phyloP scores from a whole-genome alignment of 2,888 invertebrate species.

The Cryptocephalus primarius region DNA sequence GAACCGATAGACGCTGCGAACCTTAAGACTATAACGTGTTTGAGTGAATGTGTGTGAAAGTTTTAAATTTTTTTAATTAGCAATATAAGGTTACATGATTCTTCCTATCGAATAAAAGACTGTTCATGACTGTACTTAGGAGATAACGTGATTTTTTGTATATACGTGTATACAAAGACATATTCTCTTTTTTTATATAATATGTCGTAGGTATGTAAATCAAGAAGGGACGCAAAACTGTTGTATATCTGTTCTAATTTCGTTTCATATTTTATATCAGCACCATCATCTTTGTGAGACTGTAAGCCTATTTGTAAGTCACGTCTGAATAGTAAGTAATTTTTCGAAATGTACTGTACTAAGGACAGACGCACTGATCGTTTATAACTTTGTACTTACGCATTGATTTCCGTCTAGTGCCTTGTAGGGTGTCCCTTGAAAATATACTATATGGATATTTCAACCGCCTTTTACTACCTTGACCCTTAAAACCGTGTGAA shows the following conservation, averaged over 20 bases:
- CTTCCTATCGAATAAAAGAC: conserved; percentile 12
- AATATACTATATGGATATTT: conserved; percentile 5
- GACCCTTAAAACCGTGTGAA: not conserved
- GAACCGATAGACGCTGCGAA: conserved; percentile 23
- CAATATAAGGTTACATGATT: conserved; percentile 11
- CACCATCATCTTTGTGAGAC: conserved; percentile 2
- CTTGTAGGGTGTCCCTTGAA: conserved; percentile 21
- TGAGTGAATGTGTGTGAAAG: not conserved
- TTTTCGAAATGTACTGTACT: conserved; percentile 6
- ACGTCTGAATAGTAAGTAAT: not conserved
- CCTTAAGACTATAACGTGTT: not conserved
- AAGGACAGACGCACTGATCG: conserved; percentile 11
- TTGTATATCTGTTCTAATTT: conserved; percentile 2
- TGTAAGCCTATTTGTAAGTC: no score
- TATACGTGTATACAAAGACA: conserved; percentile 6
- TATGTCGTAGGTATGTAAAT: conserved; percentile 10
- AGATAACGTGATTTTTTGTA: conserved; percentile 6
- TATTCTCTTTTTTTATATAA: conserved; percentile 10
- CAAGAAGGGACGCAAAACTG: conserved; percentile 15
- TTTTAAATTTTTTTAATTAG: conserved; percentile 4
- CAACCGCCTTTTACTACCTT: not conserved
- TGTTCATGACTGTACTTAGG: conserved; percentile 8
- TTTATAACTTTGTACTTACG: conserved; percentile 13
- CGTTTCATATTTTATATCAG: not conserved
- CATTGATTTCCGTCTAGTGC: conserved; percentile 19